Base-by-base conservation (phyloP, 37 sponge, comb jelly and placozoan species). In the Dysidea cf. avara region DNA sequence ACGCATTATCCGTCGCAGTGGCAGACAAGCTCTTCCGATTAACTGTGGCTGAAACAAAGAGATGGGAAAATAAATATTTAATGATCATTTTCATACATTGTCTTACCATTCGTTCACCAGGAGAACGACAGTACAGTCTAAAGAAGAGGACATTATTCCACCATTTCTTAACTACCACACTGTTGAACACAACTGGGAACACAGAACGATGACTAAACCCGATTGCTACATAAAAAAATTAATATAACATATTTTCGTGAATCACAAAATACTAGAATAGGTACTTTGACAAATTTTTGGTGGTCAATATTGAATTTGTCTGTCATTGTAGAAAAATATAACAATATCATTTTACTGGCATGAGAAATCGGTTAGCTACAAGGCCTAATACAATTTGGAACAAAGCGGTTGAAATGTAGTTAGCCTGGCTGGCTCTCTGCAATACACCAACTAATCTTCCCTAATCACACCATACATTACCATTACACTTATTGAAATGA, bases 181-280 rank as follows among this genome's bases (percentile, higher is more conserved):
- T 67, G 20, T 28, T 69, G 66, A 89, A 79, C 12, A 7, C 37
- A 32, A 80, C 61, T n/a, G 90, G 81, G 33, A 84, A 89, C 57
- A 80, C 62, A 2, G 86, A 89, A 16, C 77, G 53, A 47, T 89
- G 86, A 35, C 54, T 79, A 64, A 89, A 84, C 24, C 26, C 18
- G 16, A 83, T 87, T 46, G 40, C 90, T 89, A 71, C 0, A n/a
- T n/a, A 74, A 31, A 14, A 38, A 39, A 33, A 56, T 34, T 9
- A 28, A 38, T 39, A 25, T 6, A 67, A 43, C 46, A n/a, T n/a
- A n/a, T n/a, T n/a, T n/a, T n/a, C n/a, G n/a, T n/a, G n/a, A n/a
- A 37, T 14, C 47, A 66, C 22, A 31, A 33, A 40, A 48, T 50
- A 66, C 24, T 33, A n/a, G 16, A 66, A 17, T 11, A 66, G 13